Conservation (phyloP, 2,113 vertebrate genomes). For the Ibidorhyncha struthersii region DNA sequence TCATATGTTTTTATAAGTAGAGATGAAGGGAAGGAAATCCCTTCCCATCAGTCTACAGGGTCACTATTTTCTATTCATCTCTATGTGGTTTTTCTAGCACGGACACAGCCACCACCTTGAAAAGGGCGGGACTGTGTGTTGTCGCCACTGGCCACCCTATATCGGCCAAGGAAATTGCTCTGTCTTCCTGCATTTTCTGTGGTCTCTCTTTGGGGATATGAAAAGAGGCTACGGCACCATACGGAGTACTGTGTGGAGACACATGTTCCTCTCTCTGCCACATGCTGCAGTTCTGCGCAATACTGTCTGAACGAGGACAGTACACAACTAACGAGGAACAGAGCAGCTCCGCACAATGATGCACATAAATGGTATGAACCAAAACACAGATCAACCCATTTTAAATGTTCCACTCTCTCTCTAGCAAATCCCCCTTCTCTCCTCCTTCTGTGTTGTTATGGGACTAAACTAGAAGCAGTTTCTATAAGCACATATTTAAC, state of each 20-base stretch:
- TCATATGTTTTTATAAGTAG: not conserved
- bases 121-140: not conserved
- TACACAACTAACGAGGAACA: accelerated
- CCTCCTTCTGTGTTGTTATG: not conserved
- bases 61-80: not conserved
- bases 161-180: not conserved
- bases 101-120: not conserved
- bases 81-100: not conserved
- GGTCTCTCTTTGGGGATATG: not conserved
- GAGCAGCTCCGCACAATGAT: not conserved
- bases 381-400: not conserved
- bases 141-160: not conserved
- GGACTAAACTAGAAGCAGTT: not conserved
- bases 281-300: not conserved
- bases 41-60: not conserved
- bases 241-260: not conserved
- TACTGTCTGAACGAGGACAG: not conserved
- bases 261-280: not conserved
- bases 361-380: not conserved
- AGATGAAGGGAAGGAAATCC: not conserved
- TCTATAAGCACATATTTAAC: not conserved
- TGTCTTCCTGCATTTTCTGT: not conserved
- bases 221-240: not conserved
- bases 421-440: not conserved
- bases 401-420: not conserved